Evolutionary conservation across 2,797 vertebrate species (phyloP).

Genomic region (Peromyscus nudipes): DNA sequence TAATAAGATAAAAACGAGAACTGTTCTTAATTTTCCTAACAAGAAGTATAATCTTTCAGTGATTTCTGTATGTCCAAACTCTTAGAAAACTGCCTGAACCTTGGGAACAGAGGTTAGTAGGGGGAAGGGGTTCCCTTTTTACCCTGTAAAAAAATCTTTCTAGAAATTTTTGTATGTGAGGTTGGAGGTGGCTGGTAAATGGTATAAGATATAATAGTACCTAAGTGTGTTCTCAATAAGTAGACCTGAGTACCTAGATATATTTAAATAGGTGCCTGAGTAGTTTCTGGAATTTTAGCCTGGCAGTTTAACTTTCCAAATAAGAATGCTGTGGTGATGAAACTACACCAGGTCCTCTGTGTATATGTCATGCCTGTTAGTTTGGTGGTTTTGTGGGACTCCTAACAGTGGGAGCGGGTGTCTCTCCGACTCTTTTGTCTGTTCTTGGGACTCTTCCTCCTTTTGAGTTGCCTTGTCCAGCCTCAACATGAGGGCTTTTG

Average conservation of each 20-base stretch:
- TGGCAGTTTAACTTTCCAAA: conserved; percentile 35
- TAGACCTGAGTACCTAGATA: neutral
- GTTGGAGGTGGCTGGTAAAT: neutral
- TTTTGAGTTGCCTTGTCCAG: too few species aligned
- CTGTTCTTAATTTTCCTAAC: neutral
- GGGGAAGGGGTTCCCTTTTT: neutral
- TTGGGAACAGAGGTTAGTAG: neutral
- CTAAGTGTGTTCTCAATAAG: neutral
- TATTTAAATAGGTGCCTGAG: conserved; percentile 5
- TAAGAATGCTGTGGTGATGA: conserved; percentile 30
- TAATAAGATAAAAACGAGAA: neutral
- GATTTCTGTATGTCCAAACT: neutral
- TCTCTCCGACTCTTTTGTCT: neutral
- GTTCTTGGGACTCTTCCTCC: neutral
- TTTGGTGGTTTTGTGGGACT: too few species aligned
- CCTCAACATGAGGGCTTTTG: neutral
- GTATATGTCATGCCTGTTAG: too few species aligned
- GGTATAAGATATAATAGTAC: neutral
- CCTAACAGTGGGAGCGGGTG: neutral
- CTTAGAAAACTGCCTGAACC: neutral
- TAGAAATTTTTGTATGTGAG: neutral
- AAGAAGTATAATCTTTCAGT: neutral
- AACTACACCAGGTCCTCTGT: too few species aligned
- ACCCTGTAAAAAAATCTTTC: neutral
- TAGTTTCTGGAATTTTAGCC: conserved; percentile 50